Conservation (phyloP, 2,797 vertebrate genomes). For the Platalea minor region DNA sequence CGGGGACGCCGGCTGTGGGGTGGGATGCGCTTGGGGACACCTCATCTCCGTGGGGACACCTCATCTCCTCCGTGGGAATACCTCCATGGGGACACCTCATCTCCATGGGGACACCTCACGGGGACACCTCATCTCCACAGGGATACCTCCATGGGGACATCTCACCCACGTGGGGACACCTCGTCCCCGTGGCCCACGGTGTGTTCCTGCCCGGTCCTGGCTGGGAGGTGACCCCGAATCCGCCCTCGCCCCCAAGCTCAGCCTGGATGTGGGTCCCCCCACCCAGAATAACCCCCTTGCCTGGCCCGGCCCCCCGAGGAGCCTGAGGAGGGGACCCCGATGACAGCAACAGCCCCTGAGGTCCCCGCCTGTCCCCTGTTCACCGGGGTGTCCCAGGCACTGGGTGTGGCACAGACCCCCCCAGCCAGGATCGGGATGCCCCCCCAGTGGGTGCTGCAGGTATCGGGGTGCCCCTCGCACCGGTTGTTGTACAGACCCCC, state of each 20-base stretch:
- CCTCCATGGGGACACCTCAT: neutral
- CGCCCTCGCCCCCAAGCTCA: too few relatives aligned
- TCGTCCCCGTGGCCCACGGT: neutral
- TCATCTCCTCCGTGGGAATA: neutral
- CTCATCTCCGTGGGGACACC: neutral
- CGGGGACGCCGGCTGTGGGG: accelerated
- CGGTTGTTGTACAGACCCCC: too few relatives aligned
- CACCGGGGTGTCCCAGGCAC: neutral
- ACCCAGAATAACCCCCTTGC: neutral
- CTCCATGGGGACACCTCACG: too few relatives aligned
- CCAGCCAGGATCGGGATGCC: neutral
- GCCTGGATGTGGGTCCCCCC: too few relatives aligned
- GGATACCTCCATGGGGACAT: neutral
- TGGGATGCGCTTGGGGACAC: accelerated
- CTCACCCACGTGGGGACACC: too few relatives aligned
- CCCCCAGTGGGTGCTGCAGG: neutral
- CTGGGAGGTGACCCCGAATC: neutral
- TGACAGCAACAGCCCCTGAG: neutral
- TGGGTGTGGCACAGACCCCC: neutral
- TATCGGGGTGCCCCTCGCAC: too few relatives aligned
- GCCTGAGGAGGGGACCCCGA: neutral
- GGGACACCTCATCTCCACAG: neutral
- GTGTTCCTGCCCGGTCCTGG: neutral
- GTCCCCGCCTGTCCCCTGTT: neutral
- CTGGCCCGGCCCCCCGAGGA: neutral